phyloP scores from a whole-genome alignment of 2,113 vertebrate species.

The Gila orcuttii region DNA sequence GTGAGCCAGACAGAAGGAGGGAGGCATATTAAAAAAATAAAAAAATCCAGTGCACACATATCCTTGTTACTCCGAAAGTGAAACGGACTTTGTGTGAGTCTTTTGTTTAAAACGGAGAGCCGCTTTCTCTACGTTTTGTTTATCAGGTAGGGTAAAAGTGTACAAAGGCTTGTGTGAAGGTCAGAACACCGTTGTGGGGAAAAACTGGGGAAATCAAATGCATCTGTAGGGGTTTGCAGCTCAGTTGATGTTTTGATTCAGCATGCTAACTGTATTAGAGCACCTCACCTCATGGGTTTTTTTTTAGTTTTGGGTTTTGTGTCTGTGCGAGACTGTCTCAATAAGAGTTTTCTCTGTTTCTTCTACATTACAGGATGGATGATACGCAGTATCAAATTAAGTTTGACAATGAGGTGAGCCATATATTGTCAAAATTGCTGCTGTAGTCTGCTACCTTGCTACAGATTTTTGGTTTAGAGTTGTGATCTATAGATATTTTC shows the following conservation, averaged over 20 bases:
- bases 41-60: constrained; percentile 4
- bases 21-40: constrained; percentile 17
- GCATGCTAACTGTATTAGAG: constrained; percentile 28
- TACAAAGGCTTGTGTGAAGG: background rate
- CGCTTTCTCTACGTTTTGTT: constrained; percentile 41
- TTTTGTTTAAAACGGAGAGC: constrained; percentile 24
- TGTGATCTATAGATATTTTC: background rate
- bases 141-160: constrained; percentile 18
- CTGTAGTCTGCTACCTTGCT: background rate
- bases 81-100: constrained; percentile 14
- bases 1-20: constrained; percentile 40
- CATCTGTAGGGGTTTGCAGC: background rate
- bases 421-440: background rate
- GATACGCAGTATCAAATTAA: constrained; percentile 69
- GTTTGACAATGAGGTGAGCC: constrained; percentile 75
- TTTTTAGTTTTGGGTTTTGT: background rate
- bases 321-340: background rate
- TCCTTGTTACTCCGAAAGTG: constrained; percentile 49
- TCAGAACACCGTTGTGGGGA: constrained; percentile 19
- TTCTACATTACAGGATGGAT: constrained; percentile 70
- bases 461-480: background rate
- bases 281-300: constrained; percentile 28
- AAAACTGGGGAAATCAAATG: constrained; percentile 43
- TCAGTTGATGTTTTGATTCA: constrained; percentile 45
- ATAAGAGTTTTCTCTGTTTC: constrained; percentile 26